Conservation (phyloP, 2,113 vertebrate species). For the Sinocyclocheilus rhinocerous region DNA sequence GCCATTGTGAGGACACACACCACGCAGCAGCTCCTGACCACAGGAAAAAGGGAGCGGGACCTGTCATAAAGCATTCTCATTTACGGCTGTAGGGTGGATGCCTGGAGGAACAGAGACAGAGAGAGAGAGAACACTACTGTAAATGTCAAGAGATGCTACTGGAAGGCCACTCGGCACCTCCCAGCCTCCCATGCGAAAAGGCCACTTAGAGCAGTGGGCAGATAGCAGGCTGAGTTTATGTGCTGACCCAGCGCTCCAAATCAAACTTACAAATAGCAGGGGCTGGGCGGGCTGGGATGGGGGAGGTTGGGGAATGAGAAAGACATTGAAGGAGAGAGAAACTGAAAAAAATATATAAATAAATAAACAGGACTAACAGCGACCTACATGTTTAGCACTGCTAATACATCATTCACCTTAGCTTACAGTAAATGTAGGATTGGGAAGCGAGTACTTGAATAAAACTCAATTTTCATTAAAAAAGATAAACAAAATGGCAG, state of each 20-base stretch:
- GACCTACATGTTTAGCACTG: neutral
- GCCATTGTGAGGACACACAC: conserved; percentile 40
- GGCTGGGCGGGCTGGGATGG: neutral
- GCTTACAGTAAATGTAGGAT: neutral
- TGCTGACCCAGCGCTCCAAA: conserved; percentile 49
- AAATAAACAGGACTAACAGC: conserved; percentile 34
- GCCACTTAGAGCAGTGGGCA: conserved; percentile 49
- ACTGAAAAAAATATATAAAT: neutral
- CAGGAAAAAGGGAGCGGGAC: conserved; percentile 64
- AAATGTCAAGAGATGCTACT: conserved; percentile 78
- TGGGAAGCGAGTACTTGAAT: neutral
- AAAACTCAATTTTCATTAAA: neutral
- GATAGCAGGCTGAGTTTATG: conserved; percentile 45
- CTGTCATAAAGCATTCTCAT: conserved; percentile 73
- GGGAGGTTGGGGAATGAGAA: neutral
- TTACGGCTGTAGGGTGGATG: conserved; percentile 42
- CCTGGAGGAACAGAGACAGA: conserved; percentile 30
- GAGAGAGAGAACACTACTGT: conserved; percentile 55
- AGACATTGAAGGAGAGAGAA: conserved; percentile 5
- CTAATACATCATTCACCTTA: conserved; percentile 6
- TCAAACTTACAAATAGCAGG: conserved; percentile 45
- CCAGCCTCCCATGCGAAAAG: conserved; percentile 39
- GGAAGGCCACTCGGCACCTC: conserved; percentile 42
- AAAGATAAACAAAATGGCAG: neutral
- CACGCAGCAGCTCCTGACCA: conserved; percentile 69